Percentiles rank a stretch among this genome's conserved stretches.
Conservation (phyloP, 2,888 invertebrate genomes). For the Drosophila mulleri region DNA sequence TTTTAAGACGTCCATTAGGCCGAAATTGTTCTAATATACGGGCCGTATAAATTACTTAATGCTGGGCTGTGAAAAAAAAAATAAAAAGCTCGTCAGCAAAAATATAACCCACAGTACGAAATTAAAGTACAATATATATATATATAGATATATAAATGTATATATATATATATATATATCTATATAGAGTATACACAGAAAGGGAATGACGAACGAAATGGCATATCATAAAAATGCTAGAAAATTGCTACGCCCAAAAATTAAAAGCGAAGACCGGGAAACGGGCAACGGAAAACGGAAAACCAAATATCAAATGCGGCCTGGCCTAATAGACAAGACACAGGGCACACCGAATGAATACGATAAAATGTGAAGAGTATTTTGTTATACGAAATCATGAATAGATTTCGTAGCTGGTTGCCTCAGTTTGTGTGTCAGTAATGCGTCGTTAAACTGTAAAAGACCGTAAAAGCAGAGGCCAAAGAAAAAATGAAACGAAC, state of each 20-base stretch:
- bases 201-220: conserved; percentile 58
- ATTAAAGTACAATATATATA: conserved; percentile 58
- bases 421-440: conserved; percentile 73
- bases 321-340: conserved; percentile 59
- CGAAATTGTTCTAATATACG: conserved; percentile 58
- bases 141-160: conserved; percentile 15
- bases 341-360: conserved; percentile 49
- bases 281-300: conserved; percentile 25
- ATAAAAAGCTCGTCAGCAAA: conserved; percentile 47
- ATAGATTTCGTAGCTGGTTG: conserved; percentile 64
- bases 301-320: conserved; percentile 53
- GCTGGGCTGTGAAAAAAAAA: conserved; percentile 37
- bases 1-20: conserved; percentile 59
- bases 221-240: conserved; percentile 68
- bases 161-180: conserved; percentile 1
- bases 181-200: conserved; percentile 18
- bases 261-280: conserved; percentile 51
- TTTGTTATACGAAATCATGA: conserved; percentile 71
- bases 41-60: conserved; percentile 62
- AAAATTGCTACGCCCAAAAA: conserved; percentile 72
- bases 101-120: conserved; percentile 48
- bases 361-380: conserved; percentile 61
- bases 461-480: conserved; percentile 68
- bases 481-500: conserved; percentile 23
- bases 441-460: conserved; percentile 81